Evolutionary conservation across 2,113 vertebrate species (phyloP), one percentile per base, ranked within the genome.

Genomic region (Phocoena sinus): DNA sequence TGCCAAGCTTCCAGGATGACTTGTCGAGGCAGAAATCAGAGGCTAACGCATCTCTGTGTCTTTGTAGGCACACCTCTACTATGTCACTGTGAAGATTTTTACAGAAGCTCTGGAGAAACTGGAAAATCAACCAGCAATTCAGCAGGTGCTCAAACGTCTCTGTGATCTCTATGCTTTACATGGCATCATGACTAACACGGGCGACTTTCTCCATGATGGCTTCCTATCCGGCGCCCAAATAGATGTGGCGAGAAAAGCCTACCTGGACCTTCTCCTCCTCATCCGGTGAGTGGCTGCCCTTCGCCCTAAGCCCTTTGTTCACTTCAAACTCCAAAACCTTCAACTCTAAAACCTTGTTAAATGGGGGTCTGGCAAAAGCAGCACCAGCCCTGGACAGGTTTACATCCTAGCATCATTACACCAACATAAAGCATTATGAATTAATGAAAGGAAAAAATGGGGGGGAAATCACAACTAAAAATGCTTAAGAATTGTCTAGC

Each of bases 1-100:
- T n/a, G 79, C 70, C 88, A 28, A 2, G 65, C 44, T 44, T 76
- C 56, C 18, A 15, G 82, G 18, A 33, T 38, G 65, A 76, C 41
- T 47, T 15, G 58, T 15, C 44, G 21, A 50, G n/a, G 26, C 23
- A n/a, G 77, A 62, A 38, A 3, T 20, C 18, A 11, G 63, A 41
- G n/a, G 31, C 56, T 79, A 90, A 96, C 17, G 58, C 70, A 84
- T 84, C 86, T 97, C 62, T 95, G 47, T 81, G 84, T 97, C 83
- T 98, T 97, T 97, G 81, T 80, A 99, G 99, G 98, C 98, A 68
- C 99, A 99, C 95, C 98, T 98, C 98, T 98, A 99, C 95, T 99
- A 98, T 67, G 15, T 98, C 70, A 95, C 94, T 18, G 98, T 99
- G 96, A 98, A 98, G 95, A 98, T 88, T 95, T 99, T 99, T 31